phyloP scores from a whole-genome alignment of 2,888 invertebrate species.

The Eupithecia pulchellata region DNA sequence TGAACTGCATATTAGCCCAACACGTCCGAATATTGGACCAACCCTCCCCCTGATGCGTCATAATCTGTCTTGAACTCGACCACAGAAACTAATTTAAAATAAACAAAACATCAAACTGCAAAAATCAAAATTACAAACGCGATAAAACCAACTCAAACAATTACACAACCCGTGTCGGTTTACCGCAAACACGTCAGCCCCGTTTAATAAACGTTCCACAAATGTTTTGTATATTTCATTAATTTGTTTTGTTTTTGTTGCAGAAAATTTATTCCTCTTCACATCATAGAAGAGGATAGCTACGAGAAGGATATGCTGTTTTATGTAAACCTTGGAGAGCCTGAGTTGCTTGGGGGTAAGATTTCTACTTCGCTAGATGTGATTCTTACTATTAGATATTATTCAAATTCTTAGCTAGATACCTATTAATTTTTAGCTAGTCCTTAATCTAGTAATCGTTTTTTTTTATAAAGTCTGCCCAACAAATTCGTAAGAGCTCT shows the following conservation, averaged over 20 bases:
- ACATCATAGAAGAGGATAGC: conserved; percentile 98
- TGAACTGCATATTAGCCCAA: too few species aligned
- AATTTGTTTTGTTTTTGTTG: conserved; percentile 69
- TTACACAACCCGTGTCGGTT: neutral
- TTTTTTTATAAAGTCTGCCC: neutral
- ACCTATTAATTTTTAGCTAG: neutral
- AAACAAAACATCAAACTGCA: neutral
- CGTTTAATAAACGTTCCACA: neutral
- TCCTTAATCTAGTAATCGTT: neutral
- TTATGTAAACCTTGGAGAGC: conserved; percentile 96
- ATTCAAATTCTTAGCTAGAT: neutral
- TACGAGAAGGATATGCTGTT: conserved; percentile 98
- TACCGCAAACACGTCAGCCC: neutral
- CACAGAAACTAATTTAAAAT: neutral
- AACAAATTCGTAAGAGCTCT: neutral
- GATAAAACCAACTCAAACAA: neutral
- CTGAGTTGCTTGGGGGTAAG: conserved; percentile 94
- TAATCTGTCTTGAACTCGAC: neutral
- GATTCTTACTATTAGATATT: neutral
- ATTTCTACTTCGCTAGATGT: neutral
- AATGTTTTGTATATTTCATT: neutral
- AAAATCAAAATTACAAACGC: neutral
- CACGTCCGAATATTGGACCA: too few species aligned
- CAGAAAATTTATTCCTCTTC: conserved; percentile 94
- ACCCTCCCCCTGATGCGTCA: too few species aligned